These are phyloP conservation scores for Solenodon paradoxus DNA, from an alignment of 2,113 vertebrate genomes.

Conservation along the genomic window DNA sequence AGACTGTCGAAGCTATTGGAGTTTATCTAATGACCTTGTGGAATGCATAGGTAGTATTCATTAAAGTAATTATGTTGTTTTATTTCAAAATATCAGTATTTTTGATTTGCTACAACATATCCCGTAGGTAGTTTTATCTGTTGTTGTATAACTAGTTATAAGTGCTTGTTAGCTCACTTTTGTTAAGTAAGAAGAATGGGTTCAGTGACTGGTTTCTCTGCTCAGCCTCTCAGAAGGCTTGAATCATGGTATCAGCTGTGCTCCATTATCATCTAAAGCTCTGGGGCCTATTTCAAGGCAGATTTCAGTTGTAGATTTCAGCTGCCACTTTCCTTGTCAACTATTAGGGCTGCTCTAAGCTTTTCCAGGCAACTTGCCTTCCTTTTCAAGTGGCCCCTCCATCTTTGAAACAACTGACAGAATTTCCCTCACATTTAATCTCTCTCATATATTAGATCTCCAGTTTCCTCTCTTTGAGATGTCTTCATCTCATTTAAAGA, in stretches of 20 bases:
- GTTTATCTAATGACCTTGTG: background rate
- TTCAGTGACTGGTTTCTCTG: background rate
- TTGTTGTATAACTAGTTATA: no score
- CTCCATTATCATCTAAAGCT: background rate
- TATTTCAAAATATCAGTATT: background rate
- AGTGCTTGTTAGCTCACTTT: background rate
- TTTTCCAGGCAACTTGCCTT: background rate
- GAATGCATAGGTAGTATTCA: background rate
- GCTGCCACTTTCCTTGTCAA: background rate
- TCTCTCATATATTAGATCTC: background rate
- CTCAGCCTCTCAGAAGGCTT: background rate
- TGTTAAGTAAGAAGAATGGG: background rate
- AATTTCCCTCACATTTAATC: background rate
- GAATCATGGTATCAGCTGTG: background rate
- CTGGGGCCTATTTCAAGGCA: background rate
- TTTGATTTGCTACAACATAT: no score
- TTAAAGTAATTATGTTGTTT: background rate
- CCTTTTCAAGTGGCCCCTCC: accelerated
- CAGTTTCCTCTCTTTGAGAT: background rate
- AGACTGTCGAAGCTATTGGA: background rate
- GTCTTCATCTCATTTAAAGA: background rate
- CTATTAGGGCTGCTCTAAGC: background rate
- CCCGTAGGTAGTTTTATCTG: no score
- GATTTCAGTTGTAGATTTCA: background rate
- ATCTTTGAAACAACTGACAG: background rate